A percentile compares a stretch with the other conserved stretches of the same genome.
These are phyloP conservation scores for Protobothrops flavoviridis DNA, from an alignment of 2,113 vertebrate species.

Conservation along the genomic window DNA sequence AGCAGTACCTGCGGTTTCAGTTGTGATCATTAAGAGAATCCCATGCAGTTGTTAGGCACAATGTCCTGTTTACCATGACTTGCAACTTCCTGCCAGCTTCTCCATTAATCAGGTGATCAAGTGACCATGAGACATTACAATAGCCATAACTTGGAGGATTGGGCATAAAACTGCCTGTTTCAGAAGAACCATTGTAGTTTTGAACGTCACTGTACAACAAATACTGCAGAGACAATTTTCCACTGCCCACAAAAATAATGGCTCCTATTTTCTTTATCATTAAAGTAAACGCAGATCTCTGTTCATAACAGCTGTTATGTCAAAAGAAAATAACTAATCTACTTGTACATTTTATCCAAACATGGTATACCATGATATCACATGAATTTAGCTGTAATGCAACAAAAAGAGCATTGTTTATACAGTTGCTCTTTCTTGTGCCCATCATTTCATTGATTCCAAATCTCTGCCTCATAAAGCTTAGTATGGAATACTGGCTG, in stretches of 20 bases:
- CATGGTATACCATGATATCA: background rate
- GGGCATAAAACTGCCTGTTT: background rate
- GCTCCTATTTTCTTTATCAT: background rate
- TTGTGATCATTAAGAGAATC: too few species aligned
- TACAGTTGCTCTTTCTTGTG: background rate
- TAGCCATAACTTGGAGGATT: background rate
- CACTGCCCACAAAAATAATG: background rate
- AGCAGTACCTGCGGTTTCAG: too few species aligned
- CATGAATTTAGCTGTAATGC: background rate
- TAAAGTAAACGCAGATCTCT: background rate
- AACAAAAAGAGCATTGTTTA: background rate
- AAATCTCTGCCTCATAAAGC: background rate
- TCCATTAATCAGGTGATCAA: too few species aligned
- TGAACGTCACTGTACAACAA: background rate
- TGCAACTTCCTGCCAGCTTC: too few species aligned
- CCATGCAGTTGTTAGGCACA: too few species aligned
- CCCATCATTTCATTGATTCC: background rate
- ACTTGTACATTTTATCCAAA: background rate
- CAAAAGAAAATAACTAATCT: background rate
- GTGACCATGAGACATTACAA: background rate
- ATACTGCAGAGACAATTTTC: background rate
- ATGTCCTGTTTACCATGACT: too few species aligned
- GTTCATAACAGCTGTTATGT: background rate
- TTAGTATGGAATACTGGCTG: background rate
- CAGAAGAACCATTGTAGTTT: background rate